Conservation (phyloP, 2,888 invertebrate species). For the Ochropacha duplaris region DNA sequence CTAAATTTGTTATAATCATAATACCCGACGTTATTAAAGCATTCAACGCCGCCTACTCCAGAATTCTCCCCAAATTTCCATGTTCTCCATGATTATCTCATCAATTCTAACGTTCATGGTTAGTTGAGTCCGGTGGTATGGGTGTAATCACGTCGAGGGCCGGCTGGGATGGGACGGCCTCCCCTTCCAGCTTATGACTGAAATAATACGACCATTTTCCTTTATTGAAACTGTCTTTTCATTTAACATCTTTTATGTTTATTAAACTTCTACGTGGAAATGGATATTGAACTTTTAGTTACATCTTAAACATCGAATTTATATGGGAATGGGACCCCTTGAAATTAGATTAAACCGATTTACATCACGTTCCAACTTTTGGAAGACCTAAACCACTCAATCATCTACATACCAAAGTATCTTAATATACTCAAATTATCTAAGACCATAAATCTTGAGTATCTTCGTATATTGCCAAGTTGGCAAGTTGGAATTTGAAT, state of each 20-base stretch:
- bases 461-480: slow-evolving; percentile 1
- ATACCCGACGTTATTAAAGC: background rate
- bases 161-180: background rate
- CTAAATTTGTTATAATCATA: background rate
- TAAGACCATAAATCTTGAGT: background rate
- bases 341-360: background rate
- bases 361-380: background rate
- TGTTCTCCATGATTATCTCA: background rate
- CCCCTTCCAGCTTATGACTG: background rate
- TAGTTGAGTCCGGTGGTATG: background rate
- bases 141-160: background rate
- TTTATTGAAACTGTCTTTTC: background rate
- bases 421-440: background rate
- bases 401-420: background rate
- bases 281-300: background rate
- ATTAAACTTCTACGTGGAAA: background rate
- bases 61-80: background rate
- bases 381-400: background rate
- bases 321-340: background rate
- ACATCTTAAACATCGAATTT: background rate
- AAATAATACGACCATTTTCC: background rate
- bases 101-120: slow-evolving; percentile 1
- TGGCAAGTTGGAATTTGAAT: background rate
- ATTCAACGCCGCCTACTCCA: background rate
- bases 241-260: background rate